Evolutionary conservation across 1,140 invertebrate species (phyloP), one percentile per base, ranked within the genome.

Genomic region (Whitmania pigra): DNA sequence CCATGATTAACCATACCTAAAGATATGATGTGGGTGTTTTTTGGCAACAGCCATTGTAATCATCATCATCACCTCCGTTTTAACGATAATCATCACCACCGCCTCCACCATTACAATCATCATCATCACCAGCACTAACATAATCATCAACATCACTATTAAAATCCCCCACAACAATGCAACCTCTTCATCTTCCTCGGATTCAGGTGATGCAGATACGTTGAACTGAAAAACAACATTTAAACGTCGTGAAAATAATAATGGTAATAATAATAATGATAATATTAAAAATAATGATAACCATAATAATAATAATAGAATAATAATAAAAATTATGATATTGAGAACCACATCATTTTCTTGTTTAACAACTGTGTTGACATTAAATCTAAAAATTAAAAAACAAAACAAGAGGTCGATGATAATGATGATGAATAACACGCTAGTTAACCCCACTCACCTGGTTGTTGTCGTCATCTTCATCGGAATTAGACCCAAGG

Each of bases 351-450:
- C 22, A 69, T 36, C 25, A 40, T 7, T 36, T 36, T 15, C 66
- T 22, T n/a, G 6, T 25, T 6, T 36, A 36, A 36, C 6, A 36
- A 36, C 6, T 36, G 6, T 36, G 31, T 36, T 36, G 6, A 36
- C 31, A 36, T 36, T n/a, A 57, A 57, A 57, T 57, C 20, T 57
- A 57, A 25, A 57, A 57, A 57, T 57, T 3, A 57, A 57, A 57
- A 57, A 4, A 57, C 25, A 57, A 57, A 57, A 6, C 31, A 36
- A 36, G 31, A 36, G 2, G 31, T 3, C 6, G 31, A 36, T 36
- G 31, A 6, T 36, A 6, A 36, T 36, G 43, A 15, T 49, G 15
- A 49, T 49, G 43, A 13, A 49, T 49, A 15, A 5, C 2, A 15
- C 13, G 15, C 2, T 49, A 7, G 13, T 0, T 49, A 15, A 49